Evolutionary conservation across 2,888 invertebrate species (phyloP).

Genomic region (Dione juno): DNA sequence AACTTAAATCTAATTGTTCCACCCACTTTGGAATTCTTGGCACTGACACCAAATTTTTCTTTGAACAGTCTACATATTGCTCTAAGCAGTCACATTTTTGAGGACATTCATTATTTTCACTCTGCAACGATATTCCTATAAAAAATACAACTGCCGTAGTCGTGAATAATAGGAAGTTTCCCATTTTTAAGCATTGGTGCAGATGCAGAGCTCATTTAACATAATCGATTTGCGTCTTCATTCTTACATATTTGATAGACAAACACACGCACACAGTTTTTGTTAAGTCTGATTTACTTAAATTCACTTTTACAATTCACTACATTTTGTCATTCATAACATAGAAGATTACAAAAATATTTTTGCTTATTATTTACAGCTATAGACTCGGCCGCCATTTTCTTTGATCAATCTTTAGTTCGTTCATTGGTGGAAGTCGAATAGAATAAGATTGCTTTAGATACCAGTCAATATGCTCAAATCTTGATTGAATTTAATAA

Average conservation of each 20-base stretch:
- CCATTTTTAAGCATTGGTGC: constrained; percentile 80
- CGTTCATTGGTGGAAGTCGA: constrained; percentile 26
- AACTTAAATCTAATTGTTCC: constrained; percentile 87
- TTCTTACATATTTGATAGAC: constrained; percentile 73
- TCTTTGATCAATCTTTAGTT: constrained; percentile 52
- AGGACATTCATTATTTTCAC: constrained; percentile 84
- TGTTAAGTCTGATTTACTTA: constrained; percentile 57
- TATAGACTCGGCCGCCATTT: constrained; percentile 72
- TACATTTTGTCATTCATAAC: constrained; percentile 62
- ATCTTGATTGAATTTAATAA: background rate
- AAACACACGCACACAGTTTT: constrained; percentile 54
- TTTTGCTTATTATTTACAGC: constrained; percentile 64
- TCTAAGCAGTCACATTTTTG: constrained; percentile 88
- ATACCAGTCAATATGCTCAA: constrained; percentile 19
- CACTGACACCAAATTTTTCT: constrained; percentile 86
- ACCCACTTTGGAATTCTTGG: constrained; percentile 91
- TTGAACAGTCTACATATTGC: constrained; percentile 89
- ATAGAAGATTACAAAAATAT: constrained; percentile 58
- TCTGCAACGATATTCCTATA: constrained; percentile 61
- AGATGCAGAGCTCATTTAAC: constrained; percentile 66
- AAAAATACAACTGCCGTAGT: constrained; percentile 65
- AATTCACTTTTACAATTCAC: constrained; percentile 55
- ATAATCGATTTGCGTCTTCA: constrained; percentile 58
- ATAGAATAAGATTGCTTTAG: constrained; percentile 4
- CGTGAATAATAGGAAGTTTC: constrained; percentile 76